Evolutionary conservation across 2,888 invertebrate genomes (phyloP).

Genomic region (Ptilodon capucinus): DNA sequence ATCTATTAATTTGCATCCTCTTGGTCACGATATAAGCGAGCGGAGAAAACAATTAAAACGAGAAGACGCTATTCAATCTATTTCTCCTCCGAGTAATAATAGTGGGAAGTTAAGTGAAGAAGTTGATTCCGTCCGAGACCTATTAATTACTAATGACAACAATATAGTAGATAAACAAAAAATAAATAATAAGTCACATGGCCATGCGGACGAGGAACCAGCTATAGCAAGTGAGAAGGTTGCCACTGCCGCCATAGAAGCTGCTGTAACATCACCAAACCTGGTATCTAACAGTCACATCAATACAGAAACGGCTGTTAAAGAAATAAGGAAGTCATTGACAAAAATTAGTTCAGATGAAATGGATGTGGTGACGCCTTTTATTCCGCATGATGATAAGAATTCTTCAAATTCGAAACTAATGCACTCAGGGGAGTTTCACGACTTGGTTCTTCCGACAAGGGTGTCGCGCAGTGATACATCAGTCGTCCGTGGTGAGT

Average conservation of each 20-base stretch:
- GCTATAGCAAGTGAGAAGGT: slow-evolving; percentile 2
- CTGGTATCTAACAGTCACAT: background rate
- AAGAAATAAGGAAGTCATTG: slow-evolving; percentile 24
- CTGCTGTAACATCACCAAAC: background rate
- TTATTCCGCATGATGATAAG: slow-evolving; percentile 28
- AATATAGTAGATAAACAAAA: slow-evolving; percentile 17
- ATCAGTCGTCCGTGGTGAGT: slow-evolving; percentile 79
- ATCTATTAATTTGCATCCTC: slow-evolving; percentile 67
- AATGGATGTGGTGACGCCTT: slow-evolving; percentile 69
- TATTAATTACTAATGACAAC: slow-evolving; percentile 38
- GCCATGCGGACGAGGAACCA: slow-evolving; percentile 6
- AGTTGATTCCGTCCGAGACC: slow-evolving; percentile 62
- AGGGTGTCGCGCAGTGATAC: slow-evolving; percentile 69
- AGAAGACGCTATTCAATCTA: slow-evolving; percentile 77
- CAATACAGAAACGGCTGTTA: slow-evolving; percentile 18
- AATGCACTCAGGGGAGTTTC: slow-evolving; percentile 79
- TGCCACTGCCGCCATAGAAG: background rate
- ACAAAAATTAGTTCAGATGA: slow-evolving; percentile 59
- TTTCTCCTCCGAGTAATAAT: slow-evolving; percentile 74
- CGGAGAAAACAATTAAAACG: slow-evolving; percentile 72
- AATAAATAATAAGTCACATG: slow-evolving; percentile 5
- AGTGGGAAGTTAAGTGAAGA: slow-evolving; percentile 76
- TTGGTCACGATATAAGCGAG: slow-evolving; percentile 69
- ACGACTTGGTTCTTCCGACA: slow-evolving; percentile 75
- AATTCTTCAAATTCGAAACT: slow-evolving; percentile 43